Conservation (phyloP, 1,140 invertebrate species). For the Mizuhopecten yessoensis region DNA sequence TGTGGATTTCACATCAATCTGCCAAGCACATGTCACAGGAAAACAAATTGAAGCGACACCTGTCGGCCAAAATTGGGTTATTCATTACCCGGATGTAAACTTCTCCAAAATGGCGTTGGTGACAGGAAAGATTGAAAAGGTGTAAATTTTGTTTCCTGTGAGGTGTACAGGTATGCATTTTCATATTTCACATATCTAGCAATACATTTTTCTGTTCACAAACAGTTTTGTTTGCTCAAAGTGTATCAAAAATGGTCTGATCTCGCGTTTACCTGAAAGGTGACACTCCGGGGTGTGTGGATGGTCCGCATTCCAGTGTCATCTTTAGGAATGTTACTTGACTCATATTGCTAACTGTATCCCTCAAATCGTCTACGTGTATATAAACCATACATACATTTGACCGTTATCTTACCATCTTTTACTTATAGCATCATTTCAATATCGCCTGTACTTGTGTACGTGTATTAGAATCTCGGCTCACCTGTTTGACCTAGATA, state of each 20-base stretch:
- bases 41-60: slow-evolving; percentile 33
- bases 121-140: slow-evolving; percentile 38
- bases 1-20: neutral
- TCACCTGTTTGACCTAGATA: slow-evolving; percentile 29
- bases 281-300: slow-evolving; percentile 27
- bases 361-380: neutral
- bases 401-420: neutral
- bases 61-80: slow-evolving; percentile 38
- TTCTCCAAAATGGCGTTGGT: slow-evolving; percentile 37
- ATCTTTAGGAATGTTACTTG: slow-evolving; percentile 38
- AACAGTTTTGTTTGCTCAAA: neutral
- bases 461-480: neutral
- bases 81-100: slow-evolving; percentile 31
- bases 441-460: neutral
- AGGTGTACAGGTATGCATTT: slow-evolving; percentile 5
- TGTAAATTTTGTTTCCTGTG: slow-evolving; percentile 20
- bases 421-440: neutral
- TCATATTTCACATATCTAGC: neutral
- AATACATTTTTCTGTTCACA: neutral
- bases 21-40: slow-evolving; percentile 19
- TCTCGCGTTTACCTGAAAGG: neutral
- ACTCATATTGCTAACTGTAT: slow-evolving; percentile 27
- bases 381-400: neutral
- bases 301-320: slow-evolving; percentile 36
- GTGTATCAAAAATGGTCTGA: neutral